phyloP scores from a whole-genome alignment of 2,888 invertebrate species.

The Harpalus rubripes region DNA sequence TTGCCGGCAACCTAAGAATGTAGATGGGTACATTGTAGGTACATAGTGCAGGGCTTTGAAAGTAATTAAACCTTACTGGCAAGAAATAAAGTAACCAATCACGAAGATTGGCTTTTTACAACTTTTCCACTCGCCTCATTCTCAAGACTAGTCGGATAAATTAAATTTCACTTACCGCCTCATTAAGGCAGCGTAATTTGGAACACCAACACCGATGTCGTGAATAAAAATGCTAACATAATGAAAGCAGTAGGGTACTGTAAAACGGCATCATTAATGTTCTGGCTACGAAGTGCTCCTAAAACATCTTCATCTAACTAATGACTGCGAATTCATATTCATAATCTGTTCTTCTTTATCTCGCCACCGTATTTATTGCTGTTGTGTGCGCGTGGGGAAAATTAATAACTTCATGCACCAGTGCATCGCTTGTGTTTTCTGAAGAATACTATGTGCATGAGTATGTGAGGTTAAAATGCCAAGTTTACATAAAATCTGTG shows the following conservation, averaged over 20 bases:
- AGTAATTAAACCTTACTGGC: slow-evolving; percentile 44
- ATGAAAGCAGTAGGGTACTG: slow-evolving; percentile 55
- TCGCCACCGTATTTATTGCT: slow-evolving; percentile 52
- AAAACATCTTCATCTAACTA: slow-evolving; percentile 62
- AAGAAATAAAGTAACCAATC: slow-evolving; percentile 56
- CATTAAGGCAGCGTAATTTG: slow-evolving; percentile 53
- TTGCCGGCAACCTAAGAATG: slow-evolving; percentile 1
- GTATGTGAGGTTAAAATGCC: no score
- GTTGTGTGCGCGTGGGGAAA: slow-evolving; percentile 32
- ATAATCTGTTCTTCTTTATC: slow-evolving; percentile 64
- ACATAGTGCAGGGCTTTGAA: slow-evolving; percentile 35
- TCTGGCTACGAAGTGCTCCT: slow-evolving; percentile 56
- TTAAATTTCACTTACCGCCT: slow-evolving; percentile 60
- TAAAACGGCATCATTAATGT: slow-evolving; percentile 61
- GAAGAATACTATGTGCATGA: neutral
- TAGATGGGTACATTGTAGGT: slow-evolving; percentile 28
- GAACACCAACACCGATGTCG: slow-evolving; percentile 55
- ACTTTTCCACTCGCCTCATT: slow-evolving; percentile 13
- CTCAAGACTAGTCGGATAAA: slow-evolving; percentile 49
- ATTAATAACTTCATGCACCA: slow-evolving; percentile 23
- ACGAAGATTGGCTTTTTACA: slow-evolving; percentile 55
- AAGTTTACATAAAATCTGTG: no score
- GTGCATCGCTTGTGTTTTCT: neutral
- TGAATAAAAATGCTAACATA: slow-evolving; percentile 58
- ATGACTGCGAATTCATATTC: slow-evolving; percentile 63